Conservation (phyloP, 2,888 invertebrate genomes). For the Pteria penguin region DNA sequence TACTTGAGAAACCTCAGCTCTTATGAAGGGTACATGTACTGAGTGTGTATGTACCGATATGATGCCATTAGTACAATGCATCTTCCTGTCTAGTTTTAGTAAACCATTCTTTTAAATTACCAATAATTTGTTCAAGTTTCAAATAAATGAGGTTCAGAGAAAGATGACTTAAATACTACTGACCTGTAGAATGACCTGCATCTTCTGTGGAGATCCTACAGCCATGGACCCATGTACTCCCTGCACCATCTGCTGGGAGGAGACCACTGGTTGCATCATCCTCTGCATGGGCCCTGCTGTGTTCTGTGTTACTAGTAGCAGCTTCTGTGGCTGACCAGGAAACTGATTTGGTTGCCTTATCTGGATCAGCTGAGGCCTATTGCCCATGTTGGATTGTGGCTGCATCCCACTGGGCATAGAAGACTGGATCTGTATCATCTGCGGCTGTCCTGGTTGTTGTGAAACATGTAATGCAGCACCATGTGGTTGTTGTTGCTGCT, state of each 20-base stretch:
- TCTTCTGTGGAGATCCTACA: slow-evolving; percentile 31
- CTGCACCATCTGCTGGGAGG: slow-evolving; percentile 12
- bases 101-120: no score
- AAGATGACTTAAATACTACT: no score
- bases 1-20: no score
- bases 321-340: slow-evolving; percentile 38
- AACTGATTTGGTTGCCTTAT: slow-evolving; percentile 19
- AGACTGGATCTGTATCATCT: slow-evolving; percentile 34
- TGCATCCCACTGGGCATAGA: slow-evolving; percentile 4
- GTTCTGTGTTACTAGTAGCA: slow-evolving; percentile 10
- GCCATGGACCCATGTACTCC: slow-evolving; percentile 12
- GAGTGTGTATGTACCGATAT: no score
- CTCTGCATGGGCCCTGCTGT: not conserved
- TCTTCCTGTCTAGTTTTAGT: no score
- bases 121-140: no score
- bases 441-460: slow-evolving; percentile 35
- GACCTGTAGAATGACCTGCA: slow-evolving; percentile 37
- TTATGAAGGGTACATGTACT: no score
- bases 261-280: not conserved
- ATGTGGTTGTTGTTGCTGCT: slow-evolving; percentile 48
- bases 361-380: slow-evolving; percentile 41
- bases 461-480: slow-evolving; percentile 36
- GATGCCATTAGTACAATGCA: no score
- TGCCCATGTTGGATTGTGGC: slow-evolving; percentile 1
- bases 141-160: no score